phyloP scores from a whole-genome alignment of 2,113 vertebrate genomes.

The Tichodroma muraria region DNA sequence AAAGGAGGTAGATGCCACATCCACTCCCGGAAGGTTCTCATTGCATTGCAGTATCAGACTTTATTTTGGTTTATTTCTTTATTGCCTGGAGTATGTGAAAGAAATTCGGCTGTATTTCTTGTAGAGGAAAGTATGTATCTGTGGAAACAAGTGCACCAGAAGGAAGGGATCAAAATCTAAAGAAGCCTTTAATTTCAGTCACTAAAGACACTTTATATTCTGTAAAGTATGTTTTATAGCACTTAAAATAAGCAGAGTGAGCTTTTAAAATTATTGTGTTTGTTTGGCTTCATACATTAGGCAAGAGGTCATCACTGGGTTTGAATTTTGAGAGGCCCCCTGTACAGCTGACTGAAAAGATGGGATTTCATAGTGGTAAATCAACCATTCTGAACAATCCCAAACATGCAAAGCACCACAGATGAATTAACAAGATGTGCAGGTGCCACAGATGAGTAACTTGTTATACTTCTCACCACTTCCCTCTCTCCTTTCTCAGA shows the following conservation, averaged over 20 bases:
- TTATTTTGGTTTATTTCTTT: constrained; percentile 36
- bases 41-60: background rate
- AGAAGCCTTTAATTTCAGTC: background rate
- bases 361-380: background rate
- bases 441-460: background rate
- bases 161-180: background rate
- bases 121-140: background rate
- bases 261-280: background rate
- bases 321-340: background rate
- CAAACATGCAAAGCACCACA: background rate
- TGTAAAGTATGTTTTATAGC: background rate
- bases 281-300: background rate
- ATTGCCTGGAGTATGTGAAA: background rate
- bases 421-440: background rate
- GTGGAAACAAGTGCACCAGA: background rate
- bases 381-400: background rate
- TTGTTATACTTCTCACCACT: background rate
- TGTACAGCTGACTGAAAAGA: background rate
- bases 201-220: background rate
- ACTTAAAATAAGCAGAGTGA: background rate
- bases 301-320: background rate
- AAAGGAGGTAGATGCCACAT: background rate
- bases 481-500: background rate
- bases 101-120: background rate
- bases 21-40: background rate